Evolutionary conservation across 2,797 vertebrate species (phyloP).

Genomic region (Anguilla anguilla): DNA sequence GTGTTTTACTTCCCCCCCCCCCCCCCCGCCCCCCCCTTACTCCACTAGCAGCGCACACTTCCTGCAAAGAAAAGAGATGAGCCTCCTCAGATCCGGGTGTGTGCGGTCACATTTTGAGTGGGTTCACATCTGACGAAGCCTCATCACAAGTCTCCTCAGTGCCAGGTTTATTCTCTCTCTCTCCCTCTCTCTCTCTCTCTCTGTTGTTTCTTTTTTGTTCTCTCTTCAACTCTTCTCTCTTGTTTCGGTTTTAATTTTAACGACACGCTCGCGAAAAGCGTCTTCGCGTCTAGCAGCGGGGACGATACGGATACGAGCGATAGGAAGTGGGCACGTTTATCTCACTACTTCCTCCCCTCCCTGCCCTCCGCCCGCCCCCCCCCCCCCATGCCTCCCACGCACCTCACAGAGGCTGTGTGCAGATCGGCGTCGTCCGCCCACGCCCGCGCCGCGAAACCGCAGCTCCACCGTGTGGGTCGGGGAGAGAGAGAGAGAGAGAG

Average conservation of each 20-base stretch:
- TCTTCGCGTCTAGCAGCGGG: too few species aligned
- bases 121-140: conserved; percentile 1
- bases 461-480: conserved; percentile 13
- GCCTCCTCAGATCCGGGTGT: background rate
- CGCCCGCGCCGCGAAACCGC: conserved; percentile 34
- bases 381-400: conserved; percentile 23
- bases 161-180: background rate
- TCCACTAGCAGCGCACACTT: background rate
- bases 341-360: background rate
- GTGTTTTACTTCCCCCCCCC: background rate
- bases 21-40: too few species aligned
- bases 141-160: background rate
- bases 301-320: background rate
- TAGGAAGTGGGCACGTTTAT: conserved; percentile 32
- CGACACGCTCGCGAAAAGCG: background rate
- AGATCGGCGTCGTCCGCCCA: background rate
- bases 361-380: background rate
- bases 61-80: background rate
- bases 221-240: background rate
- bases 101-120: conserved; percentile 25
- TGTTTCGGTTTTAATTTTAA: background rate
- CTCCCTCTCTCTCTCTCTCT: background rate
- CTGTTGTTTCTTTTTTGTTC: background rate
- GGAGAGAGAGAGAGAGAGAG: conserved; percentile 11
- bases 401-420: conserved; percentile 22